Evolutionary conservation across 1,140 invertebrate genomes (phyloP), one percentile per base, ranked within the genome.

Genomic region (Diorhabda sublineata): DNA sequence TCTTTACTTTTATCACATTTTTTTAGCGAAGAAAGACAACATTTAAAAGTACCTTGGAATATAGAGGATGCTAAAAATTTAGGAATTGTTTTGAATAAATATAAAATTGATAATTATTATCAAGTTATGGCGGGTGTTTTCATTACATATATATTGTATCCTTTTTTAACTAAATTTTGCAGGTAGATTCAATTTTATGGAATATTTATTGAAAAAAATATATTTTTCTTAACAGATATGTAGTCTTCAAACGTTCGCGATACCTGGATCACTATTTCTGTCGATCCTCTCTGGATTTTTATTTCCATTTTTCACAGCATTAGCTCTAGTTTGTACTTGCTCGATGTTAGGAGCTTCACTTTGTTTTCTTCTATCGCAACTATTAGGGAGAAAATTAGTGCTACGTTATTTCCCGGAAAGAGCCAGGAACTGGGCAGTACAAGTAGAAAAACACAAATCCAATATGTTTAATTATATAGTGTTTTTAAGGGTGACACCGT

Each of bases 241-340:
- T 67, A 98, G 96, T 84, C 88, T 99, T 74, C 98, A 99, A 88
- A 97, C 98, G 70, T 99, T 99, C 85, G 98, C 97, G 74, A 99
- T 99, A 84, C 98, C 98, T 74, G 98, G 98, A 73, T 99, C 97
- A 45, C 92, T 99, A 79, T 99, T 98, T 81, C 84, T 99, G 52
- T 98, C 96, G 69, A 98, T 99, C 74, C 84, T 99, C 42, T 96
- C 95, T 71, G 98, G 98, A 73, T 99, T 98, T 84, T 84, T 99
- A 3, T 99, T 98, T 80, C 93, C 94, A 69, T 98, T 98, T 83
- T 88, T 89, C 45, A 75, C 96, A 68, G 98, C 98, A 8, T 82
- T 99, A 73, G 78, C 91, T 60, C 83, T 98, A 64, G 95, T 99
- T 2, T 99, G 97, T 81, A 91, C 92, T 73, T 99, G 98, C 83